phyloP scores from a whole-genome alignment of 2,113 vertebrate genomes.

The Marcusenius ussheri region DNA sequence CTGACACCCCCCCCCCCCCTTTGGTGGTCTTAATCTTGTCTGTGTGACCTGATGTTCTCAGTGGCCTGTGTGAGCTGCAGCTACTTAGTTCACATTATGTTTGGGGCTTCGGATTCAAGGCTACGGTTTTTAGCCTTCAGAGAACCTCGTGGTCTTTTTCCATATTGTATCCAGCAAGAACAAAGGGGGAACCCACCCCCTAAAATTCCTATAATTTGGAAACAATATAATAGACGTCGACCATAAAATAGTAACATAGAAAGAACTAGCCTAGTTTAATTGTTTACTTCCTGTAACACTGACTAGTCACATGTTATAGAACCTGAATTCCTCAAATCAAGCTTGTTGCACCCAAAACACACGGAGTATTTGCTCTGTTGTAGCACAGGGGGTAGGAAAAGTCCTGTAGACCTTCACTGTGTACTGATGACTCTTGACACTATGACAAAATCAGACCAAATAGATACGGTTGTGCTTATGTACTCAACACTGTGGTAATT shows the following conservation, averaged over 20 bases:
- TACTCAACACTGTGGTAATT: not conserved
- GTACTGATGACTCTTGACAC: not conserved
- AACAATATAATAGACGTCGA: not conserved
- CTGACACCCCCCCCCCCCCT: not conserved
- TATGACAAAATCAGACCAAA: not conserved
- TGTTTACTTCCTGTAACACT: not conserved
- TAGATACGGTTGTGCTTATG: not conserved
- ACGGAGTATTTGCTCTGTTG: not conserved
- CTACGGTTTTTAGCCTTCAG: not conserved
- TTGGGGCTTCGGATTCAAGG: not conserved
- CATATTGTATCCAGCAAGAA: not conserved
- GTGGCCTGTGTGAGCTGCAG: not conserved
- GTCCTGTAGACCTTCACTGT: not conserved
- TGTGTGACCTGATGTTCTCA: not conserved
- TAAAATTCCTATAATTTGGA: not conserved
- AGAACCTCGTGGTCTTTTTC: not conserved
- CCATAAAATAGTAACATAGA: not conserved
- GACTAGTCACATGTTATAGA: not conserved
- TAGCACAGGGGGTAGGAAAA: not conserved
- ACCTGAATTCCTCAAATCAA: not conserved
- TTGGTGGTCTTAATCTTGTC: not conserved
- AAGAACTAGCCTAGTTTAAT: not conserved
- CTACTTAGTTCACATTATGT: not conserved
- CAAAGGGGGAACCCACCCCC: not conserved
- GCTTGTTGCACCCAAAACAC: not conserved